Evolutionary conservation across 2,888 invertebrate genomes (phyloP).

Genomic region (Bombylius discolor): DNA sequence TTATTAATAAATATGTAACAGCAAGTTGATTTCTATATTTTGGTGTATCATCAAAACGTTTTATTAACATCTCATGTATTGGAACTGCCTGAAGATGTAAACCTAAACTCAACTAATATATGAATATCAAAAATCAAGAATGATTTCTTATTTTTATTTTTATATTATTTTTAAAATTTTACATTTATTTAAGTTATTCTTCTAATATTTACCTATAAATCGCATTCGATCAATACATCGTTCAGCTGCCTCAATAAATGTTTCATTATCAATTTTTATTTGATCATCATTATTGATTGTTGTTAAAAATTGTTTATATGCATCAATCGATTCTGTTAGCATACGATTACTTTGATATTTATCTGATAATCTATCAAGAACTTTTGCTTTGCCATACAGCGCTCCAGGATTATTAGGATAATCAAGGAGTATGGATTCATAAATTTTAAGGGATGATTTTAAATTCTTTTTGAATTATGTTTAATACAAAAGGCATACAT

Average conservation of each 20-base stretch:
- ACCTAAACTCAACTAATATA: slow-evolving; percentile 39
- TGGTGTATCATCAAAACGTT: slow-evolving; percentile 53
- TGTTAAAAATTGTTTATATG: slow-evolving; percentile 50
- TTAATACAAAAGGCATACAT: too few species aligned
- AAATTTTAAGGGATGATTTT: slow-evolving; percentile 42
- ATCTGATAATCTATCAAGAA: slow-evolving; percentile 54
- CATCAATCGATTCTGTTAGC: slow-evolving; percentile 50
- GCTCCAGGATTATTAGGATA: slow-evolving; percentile 51
- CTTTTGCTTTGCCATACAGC: slow-evolving; percentile 48
- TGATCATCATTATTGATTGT: slow-evolving; percentile 28
- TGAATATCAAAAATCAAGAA: background rate
- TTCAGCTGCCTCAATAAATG: slow-evolving; percentile 46
- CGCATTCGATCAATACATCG: slow-evolving; percentile 60
- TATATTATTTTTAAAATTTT: background rate
- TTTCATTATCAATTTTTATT: slow-evolving; percentile 43
- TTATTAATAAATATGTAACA: slow-evolving; percentile 60
- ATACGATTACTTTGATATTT: slow-evolving; percentile 51
- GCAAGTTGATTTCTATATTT: slow-evolving; percentile 57
- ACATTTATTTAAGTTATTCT: background rate
- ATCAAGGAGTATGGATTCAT: slow-evolving; percentile 42
- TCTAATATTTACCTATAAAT: slow-evolving; percentile 54
- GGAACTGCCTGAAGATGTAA: slow-evolving; percentile 49
- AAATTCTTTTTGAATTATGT: slow-evolving; percentile 26
- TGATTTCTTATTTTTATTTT: too few species aligned
- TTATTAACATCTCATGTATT: slow-evolving; percentile 53